Conservation (phyloP, 2,113 vertebrate genomes). For the Smithornis capensis region DNA sequence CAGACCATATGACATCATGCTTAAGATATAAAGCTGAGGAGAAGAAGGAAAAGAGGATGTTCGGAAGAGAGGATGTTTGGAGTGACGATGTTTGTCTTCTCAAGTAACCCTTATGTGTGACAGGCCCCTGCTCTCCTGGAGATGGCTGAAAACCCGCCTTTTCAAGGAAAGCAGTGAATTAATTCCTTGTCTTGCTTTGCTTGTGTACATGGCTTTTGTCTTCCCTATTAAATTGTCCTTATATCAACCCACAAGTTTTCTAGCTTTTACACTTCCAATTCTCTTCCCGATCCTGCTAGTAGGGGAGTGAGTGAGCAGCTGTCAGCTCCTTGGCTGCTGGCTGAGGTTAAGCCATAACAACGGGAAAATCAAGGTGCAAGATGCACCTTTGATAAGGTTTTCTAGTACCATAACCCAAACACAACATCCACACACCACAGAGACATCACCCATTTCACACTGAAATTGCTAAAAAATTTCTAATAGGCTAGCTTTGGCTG, state of each 20-base stretch:
- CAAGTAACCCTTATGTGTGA: neutral
- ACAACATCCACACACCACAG: neutral
- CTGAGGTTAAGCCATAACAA: accelerated
- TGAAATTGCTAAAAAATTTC: neutral
- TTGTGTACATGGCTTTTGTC: neutral
- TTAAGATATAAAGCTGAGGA: neutral
- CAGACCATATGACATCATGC: neutral
- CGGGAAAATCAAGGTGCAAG: neutral
- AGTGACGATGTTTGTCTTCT: neutral
- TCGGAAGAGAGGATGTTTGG: neutral
- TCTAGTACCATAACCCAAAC: neutral
- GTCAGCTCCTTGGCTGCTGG: neutral
- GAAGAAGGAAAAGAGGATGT: neutral
- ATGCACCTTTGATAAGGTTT: neutral
- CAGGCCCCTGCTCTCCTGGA: neutral
- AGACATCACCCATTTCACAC: neutral
- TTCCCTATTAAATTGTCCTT: neutral
- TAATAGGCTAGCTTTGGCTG: neutral
- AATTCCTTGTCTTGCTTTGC: neutral
- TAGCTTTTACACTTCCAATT: neutral
- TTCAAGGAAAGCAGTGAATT: neutral
- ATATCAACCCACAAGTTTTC: neutral
- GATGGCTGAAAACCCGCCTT: neutral
- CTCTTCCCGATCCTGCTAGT: neutral
- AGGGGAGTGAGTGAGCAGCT: neutral